A percentile compares a stretch with the other conserved stretches of the same genome.
These are phyloP conservation scores for Sus scrofa DNA, from an alignment of 2,113 vertebrate genomes.

Conservation along the genomic window DNA sequence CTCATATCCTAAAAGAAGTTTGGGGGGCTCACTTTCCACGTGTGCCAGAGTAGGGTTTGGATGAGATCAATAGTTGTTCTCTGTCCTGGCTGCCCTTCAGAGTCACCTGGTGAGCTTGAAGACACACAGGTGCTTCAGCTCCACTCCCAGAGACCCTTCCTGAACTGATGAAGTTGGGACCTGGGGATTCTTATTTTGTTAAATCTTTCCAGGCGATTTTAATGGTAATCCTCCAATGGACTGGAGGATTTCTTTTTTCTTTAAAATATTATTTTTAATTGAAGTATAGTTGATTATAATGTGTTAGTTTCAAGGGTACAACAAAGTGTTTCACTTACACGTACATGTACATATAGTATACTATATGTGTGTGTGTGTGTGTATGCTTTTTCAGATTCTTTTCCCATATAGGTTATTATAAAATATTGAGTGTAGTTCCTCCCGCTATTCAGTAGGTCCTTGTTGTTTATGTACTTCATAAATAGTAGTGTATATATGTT, in stretches of 20 bases:
- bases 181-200: neutral
- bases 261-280: too few relatives aligned
- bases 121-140: neutral
- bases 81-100: neutral
- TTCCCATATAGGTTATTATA: too few relatives aligned
- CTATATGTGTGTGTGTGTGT: too few relatives aligned
- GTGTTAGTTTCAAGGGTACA: too few relatives aligned
- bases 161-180: neutral
- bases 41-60: neutral
- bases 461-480: too few relatives aligned
- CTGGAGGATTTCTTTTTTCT: neutral
- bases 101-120: neutral
- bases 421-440: too few relatives aligned
- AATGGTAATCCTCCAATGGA: neutral
- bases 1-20: neutral
- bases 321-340: too few relatives aligned
- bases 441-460: too few relatives aligned
- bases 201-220: neutral
- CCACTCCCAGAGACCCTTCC: neutral
- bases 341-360: too few relatives aligned
- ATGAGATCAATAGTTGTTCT: neutral
- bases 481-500: too few relatives aligned
- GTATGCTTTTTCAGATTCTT: too few relatives aligned
- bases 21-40: neutral
- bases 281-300: too few relatives aligned